A percentile compares a stretch with the other conserved stretches of the same genome.
Evolutionary conservation across 2,888 invertebrate species (phyloP).

Genomic region (Synergus umbraculus): DNA sequence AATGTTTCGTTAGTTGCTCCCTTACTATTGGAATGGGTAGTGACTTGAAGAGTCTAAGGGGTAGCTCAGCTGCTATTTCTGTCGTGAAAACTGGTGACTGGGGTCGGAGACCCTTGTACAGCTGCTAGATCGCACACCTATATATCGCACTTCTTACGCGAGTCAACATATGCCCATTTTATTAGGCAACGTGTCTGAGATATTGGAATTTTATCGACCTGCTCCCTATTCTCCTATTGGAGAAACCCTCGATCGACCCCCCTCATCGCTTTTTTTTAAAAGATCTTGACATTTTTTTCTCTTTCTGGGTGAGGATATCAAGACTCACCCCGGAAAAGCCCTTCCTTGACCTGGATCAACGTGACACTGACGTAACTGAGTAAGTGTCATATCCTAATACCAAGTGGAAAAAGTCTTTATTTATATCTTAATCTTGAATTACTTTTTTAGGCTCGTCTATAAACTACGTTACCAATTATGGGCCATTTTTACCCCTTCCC

Average conservation of each 20-base stretch:
- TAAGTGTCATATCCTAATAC: neutral
- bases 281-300: neutral
- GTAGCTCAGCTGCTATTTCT: constrained; percentile 66
- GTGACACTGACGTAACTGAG: neutral
- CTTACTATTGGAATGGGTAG: constrained; percentile 31
- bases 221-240: neutral
- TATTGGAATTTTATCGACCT: constrained; percentile 28
- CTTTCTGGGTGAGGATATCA: neutral
- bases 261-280: neutral
- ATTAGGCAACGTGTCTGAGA: constrained; percentile 46
- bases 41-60: constrained; percentile 27
- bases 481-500: too few species aligned
- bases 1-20: constrained; percentile 30
- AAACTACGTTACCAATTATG: too few species aligned
- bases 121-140: constrained; percentile 64
- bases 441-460: too few species aligned
- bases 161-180: constrained; percentile 48
- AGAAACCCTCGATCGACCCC: constrained; percentile 8
- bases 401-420: neutral
- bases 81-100: constrained; percentile 60
- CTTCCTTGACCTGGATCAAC: constrained; percentile 7
- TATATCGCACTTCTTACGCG: constrained; percentile 42
- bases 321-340: neutral
- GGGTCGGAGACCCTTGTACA: constrained; percentile 68
- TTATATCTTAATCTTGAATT: too few species aligned